These are phyloP conservation scores for Dynastes grantii DNA, from an alignment of 2,888 invertebrate genomes.

Conservation along the genomic window DNA sequence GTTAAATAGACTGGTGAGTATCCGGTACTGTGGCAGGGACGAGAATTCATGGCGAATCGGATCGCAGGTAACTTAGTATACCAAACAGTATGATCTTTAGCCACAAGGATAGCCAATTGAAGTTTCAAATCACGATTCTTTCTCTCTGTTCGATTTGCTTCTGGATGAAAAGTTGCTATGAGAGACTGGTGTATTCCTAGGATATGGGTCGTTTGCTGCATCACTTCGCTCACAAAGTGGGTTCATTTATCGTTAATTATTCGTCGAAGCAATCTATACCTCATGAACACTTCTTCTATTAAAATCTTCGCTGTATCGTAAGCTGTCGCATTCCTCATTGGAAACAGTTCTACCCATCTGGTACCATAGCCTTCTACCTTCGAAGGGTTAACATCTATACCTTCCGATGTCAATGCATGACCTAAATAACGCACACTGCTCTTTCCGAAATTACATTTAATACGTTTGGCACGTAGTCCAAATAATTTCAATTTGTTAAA, in stretches of 20 bases:
- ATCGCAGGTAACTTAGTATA: slow-evolving; percentile 56
- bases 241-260: too few species aligned
- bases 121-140: background rate
- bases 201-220: too few species aligned
- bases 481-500: slow-evolving; percentile 54
- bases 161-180: background rate
- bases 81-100: slow-evolving; percentile 56
- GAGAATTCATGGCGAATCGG: slow-evolving; percentile 60
- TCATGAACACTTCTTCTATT: background rate
- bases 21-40: slow-evolving; percentile 56
- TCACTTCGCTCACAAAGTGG: too few species aligned
- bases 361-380: slow-evolving; percentile 51
- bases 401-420: slow-evolving; percentile 47
- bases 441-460: slow-evolving; percentile 57
- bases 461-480: slow-evolving; percentile 54
- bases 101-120: background rate
- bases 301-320: slow-evolving; percentile 5
- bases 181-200: too few species aligned
- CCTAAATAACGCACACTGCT: slow-evolving; percentile 55
- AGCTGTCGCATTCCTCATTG: slow-evolving; percentile 33
- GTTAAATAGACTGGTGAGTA: slow-evolving; percentile 59
- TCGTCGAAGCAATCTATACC: background rate
- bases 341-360: slow-evolving; percentile 60
- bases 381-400: slow-evolving; percentile 49
- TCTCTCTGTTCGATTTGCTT: background rate